These are phyloP conservation scores for Catocala fraxini DNA, from an alignment of 2,888 invertebrate species.

Conservation along the genomic window DNA sequence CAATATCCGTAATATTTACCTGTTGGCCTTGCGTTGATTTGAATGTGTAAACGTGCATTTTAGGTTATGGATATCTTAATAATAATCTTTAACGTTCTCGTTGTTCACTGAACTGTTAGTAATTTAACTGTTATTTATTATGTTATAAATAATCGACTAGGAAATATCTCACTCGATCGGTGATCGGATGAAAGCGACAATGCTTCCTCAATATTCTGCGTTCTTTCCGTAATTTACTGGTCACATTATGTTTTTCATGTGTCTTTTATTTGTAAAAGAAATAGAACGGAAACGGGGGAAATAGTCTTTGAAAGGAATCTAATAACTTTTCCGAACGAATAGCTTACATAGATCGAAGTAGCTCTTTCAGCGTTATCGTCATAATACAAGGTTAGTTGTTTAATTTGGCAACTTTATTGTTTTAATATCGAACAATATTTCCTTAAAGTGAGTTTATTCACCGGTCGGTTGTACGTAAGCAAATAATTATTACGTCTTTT, in stretches of 20 bases:
- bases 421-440: too few species aligned
- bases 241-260: slow-evolving; percentile 35
- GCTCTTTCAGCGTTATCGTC: too few species aligned
- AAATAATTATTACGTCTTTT: too few species aligned
- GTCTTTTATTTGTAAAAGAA: background rate
- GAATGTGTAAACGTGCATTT: slow-evolving; percentile 32
- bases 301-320: background rate
- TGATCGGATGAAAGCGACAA: slow-evolving; percentile 44
- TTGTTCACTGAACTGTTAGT: background rate
- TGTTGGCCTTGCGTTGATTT: slow-evolving; percentile 54
- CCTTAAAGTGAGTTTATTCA: too few species aligned
- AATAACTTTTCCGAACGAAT: too few species aligned
- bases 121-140: slow-evolving; percentile 13
- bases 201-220: slow-evolving; percentile 42
- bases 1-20: slow-evolving; percentile 50
- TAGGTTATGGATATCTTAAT: slow-evolving; percentile 20
- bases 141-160: slow-evolving; percentile 34
- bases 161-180: slow-evolving; percentile 41
- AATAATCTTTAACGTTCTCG: background rate
- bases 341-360: too few species aligned
- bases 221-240: slow-evolving; percentile 50
- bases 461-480: too few species aligned
- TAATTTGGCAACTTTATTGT: too few species aligned
- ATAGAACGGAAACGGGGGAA: background rate
- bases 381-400: too few species aligned